Percentiles rank a stretch among this genome's conserved stretches.
Conservation (phyloP, 2,113 vertebrate species). For the Triplophysa rosa region DNA sequence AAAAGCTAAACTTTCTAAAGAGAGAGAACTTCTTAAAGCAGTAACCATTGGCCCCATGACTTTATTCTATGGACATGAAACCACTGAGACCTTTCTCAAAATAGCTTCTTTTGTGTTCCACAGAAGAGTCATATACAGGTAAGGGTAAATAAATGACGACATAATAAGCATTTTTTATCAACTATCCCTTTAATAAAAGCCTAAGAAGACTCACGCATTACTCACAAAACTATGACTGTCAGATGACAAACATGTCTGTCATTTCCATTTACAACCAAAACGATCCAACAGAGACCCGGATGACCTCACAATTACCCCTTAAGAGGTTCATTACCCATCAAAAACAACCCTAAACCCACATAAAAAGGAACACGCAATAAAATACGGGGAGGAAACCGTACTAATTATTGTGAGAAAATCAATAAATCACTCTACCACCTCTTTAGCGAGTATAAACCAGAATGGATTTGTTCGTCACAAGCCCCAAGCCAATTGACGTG, state of each 20-base stretch:
- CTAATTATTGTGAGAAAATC: conserved; percentile 34
- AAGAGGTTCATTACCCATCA: conserved; percentile 22
- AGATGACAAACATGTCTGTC: not conserved
- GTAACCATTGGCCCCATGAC: too few relatives aligned
- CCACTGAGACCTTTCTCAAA: too few relatives aligned
- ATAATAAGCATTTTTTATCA: not conserved
- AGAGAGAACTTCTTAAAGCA: too few relatives aligned
- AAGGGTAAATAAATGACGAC: too few relatives aligned
- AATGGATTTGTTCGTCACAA: conserved; percentile 16
- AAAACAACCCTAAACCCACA: conserved; percentile 4
- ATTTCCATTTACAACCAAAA: conserved; percentile 16
- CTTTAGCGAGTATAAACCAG: conserved; percentile 23
- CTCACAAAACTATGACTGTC: not conserved
- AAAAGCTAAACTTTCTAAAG: too few relatives aligned
- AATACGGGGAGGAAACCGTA: not conserved
- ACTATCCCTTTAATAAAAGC: not conserved
- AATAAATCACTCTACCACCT: conserved; percentile 14
- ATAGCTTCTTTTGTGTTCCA: too few relatives aligned
- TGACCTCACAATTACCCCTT: conserved; percentile 17
- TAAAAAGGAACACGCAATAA: conserved; percentile 20
- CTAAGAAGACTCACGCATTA: too few relatives aligned
- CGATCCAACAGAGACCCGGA: not conserved
- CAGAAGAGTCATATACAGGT: not conserved
- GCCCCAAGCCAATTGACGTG: conserved; percentile 12
- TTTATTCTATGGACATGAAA: too few relatives aligned